Evolutionary conservation across 2,888 invertebrate species (phyloP).

Genomic region (Eupithecia exiguata): DNA sequence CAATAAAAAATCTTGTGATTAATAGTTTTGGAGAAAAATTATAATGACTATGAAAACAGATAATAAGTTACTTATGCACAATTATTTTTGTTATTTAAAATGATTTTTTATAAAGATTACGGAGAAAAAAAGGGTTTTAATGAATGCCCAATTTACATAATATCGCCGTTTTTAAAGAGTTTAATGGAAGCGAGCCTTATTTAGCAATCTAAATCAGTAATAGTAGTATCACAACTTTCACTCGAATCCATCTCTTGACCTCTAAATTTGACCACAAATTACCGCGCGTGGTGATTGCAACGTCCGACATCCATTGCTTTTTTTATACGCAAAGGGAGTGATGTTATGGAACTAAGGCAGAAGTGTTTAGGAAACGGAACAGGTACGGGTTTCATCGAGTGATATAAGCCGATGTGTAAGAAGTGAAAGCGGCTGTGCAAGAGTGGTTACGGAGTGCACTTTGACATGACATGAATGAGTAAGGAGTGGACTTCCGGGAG

Average conservation of each 20-base stretch:
- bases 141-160: no score
- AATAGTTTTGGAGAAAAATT: no score
- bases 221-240: constrained; percentile 55
- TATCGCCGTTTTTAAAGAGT: background rate
- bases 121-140: no score
- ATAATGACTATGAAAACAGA: no score
- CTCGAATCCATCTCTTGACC: constrained; percentile 61
- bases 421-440: constrained; percentile 48
- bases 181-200: background rate
- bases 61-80: no score
- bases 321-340: constrained; percentile 28
- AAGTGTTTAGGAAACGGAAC: constrained; percentile 44
- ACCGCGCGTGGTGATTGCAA: constrained; percentile 30
- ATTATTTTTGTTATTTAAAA: no score
- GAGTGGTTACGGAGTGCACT: constrained; percentile 43
- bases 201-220: constrained; percentile 7
- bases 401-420: constrained; percentile 46
- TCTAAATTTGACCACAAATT: constrained; percentile 44
- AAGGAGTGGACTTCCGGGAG: background rate
- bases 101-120: no score
- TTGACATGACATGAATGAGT: constrained; percentile 35
- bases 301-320: constrained; percentile 39
- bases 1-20: no score
- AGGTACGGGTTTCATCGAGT: constrained; percentile 42
- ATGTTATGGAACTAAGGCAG: constrained; percentile 37